A percentile compares a stretch with the other conserved stretches of the same genome.
These are phyloP conservation scores for Lophotriccus pileatus DNA, from an alignment of 2,797 vertebrate species.

Conservation along the genomic window DNA sequence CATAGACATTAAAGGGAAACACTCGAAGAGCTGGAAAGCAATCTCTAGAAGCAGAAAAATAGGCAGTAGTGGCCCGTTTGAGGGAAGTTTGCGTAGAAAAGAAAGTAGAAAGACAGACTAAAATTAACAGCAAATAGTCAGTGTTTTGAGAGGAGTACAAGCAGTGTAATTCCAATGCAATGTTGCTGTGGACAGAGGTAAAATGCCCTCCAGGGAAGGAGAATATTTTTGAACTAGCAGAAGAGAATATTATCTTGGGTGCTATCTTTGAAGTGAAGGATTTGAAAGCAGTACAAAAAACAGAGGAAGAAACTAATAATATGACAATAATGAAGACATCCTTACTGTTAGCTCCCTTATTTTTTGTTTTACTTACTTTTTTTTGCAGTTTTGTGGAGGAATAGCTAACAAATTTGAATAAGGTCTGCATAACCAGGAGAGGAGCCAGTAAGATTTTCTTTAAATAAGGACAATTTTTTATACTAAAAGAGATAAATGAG, in stretches of 20 bases:
- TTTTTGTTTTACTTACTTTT: background rate
- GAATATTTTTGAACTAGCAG: background rate
- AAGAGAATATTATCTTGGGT: background rate
- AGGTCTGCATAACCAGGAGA: background rate
- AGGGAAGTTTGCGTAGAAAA: background rate
- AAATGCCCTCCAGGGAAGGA: background rate
- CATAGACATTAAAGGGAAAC: background rate
- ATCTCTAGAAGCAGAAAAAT: background rate
- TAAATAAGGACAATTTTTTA: background rate
- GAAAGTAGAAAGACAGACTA: background rate
- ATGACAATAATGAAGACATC: background rate
- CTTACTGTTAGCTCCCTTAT: background rate
- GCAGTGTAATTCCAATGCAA: background rate
- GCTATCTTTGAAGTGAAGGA: background rate
- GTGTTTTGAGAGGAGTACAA: accelerated
- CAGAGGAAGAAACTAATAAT: background rate
- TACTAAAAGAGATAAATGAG: background rate
- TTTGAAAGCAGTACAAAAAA: background rate
- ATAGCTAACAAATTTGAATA: background rate
- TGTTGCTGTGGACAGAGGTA: background rate
- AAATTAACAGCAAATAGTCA: accelerated
- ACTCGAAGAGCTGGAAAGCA: background rate
- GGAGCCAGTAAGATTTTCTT: background rate
- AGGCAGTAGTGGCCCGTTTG: background rate
- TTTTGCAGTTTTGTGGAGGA: background rate